Evolutionary conservation across 2,888 invertebrate genomes (phyloP), one percentile per base, ranked within the genome.

Genomic region (Pasiphila rectangulata): DNA sequence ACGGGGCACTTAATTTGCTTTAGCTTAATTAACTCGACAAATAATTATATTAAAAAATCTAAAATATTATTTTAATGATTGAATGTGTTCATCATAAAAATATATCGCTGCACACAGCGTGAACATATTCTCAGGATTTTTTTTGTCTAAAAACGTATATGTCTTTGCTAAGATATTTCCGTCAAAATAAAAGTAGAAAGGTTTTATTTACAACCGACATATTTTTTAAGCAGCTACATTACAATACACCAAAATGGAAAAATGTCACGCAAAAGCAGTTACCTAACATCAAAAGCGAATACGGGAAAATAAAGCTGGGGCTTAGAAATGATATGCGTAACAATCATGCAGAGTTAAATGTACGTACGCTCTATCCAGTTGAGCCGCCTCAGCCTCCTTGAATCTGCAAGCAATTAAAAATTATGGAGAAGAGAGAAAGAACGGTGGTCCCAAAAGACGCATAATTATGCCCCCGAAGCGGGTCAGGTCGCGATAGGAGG

Each of bases 321-420:
- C 67, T 82, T 59, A 72, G 76, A 67, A 65, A 38, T 67, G 63
- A 58, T 59, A 73, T 81, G 79, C 76, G 64, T 67, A 57, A 59
- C 62, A 67, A 67, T 66, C 62, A 73, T 79, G 77, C 78, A 69
- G 64, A 71, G 77, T 77, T 81, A 83, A 81, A 76, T 79, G 90
- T 94, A 94, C 94, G 91, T 94, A 94, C 94, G 94, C 92, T 93
- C 94, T 91, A 89, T 94, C 94, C 92, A 94, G 84, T 67, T 90
- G 92, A 75, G 94, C 93, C 83, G 92, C 93, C 91, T 94, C 94
- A 79, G 92, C 90, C 91, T 94, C 94, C 93, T 94, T 94, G 93
- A 94, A 94, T 93, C 94, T 94, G 94, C 73, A 94, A 94, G 92
- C 87, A 89, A 89, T 88, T 85, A 79, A 85, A 89, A 66, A 81